Conservation (phyloP, 1,140 invertebrate genomes). For the Centruroides sculpturatus region DNA sequence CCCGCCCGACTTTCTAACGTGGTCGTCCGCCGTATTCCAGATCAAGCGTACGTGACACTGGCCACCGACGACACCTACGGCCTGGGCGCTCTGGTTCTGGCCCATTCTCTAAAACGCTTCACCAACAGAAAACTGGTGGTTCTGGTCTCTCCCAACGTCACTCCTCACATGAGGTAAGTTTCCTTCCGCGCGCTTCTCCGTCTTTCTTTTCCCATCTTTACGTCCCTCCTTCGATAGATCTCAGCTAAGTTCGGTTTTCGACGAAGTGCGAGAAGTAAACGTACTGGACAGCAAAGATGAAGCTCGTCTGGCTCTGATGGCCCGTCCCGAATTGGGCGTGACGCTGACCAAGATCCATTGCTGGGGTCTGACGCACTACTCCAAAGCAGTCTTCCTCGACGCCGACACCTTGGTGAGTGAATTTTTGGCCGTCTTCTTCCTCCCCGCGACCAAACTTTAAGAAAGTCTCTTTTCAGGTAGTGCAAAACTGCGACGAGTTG, state of each 20-base stretch:
- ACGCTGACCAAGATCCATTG: slow-evolving; percentile 90
- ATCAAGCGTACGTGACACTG: slow-evolving; percentile 74
- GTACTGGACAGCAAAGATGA: slow-evolving; percentile 80
- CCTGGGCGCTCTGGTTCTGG: slow-evolving; percentile 78
- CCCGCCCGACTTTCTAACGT: no score
- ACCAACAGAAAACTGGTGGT: slow-evolving; percentile 63
- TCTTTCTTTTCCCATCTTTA: no score
- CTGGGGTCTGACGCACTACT: slow-evolving; percentile 79
- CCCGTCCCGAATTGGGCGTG: slow-evolving; percentile 80
- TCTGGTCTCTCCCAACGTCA: slow-evolving; percentile 72
- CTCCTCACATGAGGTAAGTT: slow-evolving; percentile 61
- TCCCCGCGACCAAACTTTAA: no score
- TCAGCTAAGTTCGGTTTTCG: slow-evolving; percentile 54
- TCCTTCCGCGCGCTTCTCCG: neutral
- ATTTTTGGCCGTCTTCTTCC: neutral
- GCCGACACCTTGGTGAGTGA: slow-evolving; percentile 63
- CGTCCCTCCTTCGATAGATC: slow-evolving; percentile 34
- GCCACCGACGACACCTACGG: slow-evolving; percentile 91
- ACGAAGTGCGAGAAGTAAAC: slow-evolving; percentile 69
- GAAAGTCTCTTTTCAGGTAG: slow-evolving; percentile 26
- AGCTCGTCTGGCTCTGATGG: slow-evolving; percentile 69
- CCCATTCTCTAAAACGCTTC: slow-evolving; percentile 62
- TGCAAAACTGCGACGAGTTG: slow-evolving; percentile 83
- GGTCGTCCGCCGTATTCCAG: neutral
- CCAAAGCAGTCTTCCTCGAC: slow-evolving; percentile 91